Evolutionary conservation across 2,888 invertebrate species (phyloP), one percentile per base, ranked within the genome.

Genomic region (Syrphus vitripennis): DNA sequence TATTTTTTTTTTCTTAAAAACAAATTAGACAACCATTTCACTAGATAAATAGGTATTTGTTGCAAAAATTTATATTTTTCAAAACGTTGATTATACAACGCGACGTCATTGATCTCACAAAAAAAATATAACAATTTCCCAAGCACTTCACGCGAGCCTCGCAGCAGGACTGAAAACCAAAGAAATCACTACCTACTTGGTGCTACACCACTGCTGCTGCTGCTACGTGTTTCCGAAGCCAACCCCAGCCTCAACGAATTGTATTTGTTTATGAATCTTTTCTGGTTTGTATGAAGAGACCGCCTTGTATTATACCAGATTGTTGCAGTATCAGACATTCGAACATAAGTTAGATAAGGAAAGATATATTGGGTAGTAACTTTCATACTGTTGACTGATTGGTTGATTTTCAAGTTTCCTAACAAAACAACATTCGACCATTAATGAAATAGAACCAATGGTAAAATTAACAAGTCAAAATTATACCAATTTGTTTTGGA

Each of bases 111-210:
- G 1, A 59, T 57, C 21, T 59, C 14, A 37, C 37, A 71, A 67
- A 63, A 71, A 84, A 87, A 89, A 88, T 88, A 88, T 63, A n/a
- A 37, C 21, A 19, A 59, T 21, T 16, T n/a, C 6, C 24, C 89
- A 89, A 88, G 88, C 89, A 90, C 90, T 90, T 91, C 90, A 92
- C 91, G 90, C 92, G 91, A 92, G 91, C 91, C 90, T 91, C 92
- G 91, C 92, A 92, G 92, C 92, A 92, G 92, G 92, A 92, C 92
- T 92, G 91, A 91, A 91, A 88, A 90, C 89, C 90, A 90, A 90
- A 90, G 90, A 90, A 91, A 90, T 91, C 55, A 29, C 29, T 55
- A 29, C 29, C 14, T 53, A n/a, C 2, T n/a, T n/a, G n/a, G n/a
- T n/a, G n/a, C n/a, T 10, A 16, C 10, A 31, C 10, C n/a, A n/a